Evolutionary conservation across 1,140 invertebrate species (phyloP), one percentile per base, ranked within the genome.

Genomic region (Diorhabda sublineata): DNA sequence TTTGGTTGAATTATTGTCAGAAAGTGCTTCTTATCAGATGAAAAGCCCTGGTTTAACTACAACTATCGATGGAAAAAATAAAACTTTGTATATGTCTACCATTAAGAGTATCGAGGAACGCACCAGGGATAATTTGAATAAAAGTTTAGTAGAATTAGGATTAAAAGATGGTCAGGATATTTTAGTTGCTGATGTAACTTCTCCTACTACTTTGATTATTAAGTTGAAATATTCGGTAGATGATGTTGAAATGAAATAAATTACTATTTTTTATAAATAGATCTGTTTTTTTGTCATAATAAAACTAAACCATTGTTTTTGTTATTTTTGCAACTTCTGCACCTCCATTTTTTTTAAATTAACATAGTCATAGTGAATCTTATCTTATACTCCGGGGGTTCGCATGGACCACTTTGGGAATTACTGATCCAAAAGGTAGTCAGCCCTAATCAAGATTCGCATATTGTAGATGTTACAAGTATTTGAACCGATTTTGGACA

Each of bases 1-100:
- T 75, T 85, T 99, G 2, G 91, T 97, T 73, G 87, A 92, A 69
- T 83, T 89, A 70, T 81, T 98, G 0, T 90, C 88, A 63, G 90
- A 94, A 72, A 88, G 87, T 79, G 79, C 85, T 0, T 85, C 87
- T 41, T 94, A 90, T 81, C 93, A 93, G 84, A 94, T 96, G 86
- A 93, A 91, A 81, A 94, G 87, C 84, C 96, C 97, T 41, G 92
- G 90, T 61, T 81, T 97, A 11, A 94, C 93, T 2, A 89, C 93
- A 11, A 85, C 83, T 58, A 84, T 94, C 7, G 85, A 90, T 78
- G 95, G 94, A 3, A 94, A 92, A 81, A 92, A 91, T 78, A 93
- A 92, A 82, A 98, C 96, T 2, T 82, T 99, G 4, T 99, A 98
- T 75, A 96, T 98, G 88, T 89, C 91, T 64, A 92, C 89, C 5